Percentiles rank a stretch among this genome's conserved stretches.
phyloP scores from a whole-genome alignment of 1,140 invertebrate species.

The Leptopilina boulardi region DNA sequence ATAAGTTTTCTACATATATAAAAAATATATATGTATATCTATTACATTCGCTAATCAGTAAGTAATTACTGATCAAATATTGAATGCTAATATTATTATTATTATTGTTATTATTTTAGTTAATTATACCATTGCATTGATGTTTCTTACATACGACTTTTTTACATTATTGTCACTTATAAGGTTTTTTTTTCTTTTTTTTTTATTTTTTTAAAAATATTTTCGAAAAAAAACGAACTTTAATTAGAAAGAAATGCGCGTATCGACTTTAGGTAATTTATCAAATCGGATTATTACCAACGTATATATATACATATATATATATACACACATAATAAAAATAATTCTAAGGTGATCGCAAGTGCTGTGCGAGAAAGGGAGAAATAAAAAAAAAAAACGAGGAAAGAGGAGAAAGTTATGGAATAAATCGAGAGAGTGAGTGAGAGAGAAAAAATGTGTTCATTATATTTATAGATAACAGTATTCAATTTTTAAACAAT shows the following conservation, averaged over 20 bases:
- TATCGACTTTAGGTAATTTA: constrained; percentile 22
- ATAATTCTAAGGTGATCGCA: constrained; percentile 42
- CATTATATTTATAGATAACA: constrained; percentile 69
- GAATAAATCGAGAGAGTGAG: constrained; percentile 25
- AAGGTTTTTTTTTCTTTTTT: neutral
- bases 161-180: constrained; percentile 2
- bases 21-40: constrained; percentile 39
- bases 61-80: constrained; percentile 23
- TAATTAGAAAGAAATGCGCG: constrained; percentile 3
- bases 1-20: constrained; percentile 35
- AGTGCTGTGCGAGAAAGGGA: constrained; percentile 38
- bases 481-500: constrained; percentile 63
- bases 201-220: neutral
- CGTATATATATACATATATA: neutral
- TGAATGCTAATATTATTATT: constrained; percentile 48
- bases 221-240: constrained; percentile 8
- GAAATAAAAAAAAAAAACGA: constrained; percentile 30
- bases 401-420: constrained; percentile 12
- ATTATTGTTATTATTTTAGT: constrained; percentile 49
- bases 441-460: constrained; percentile 63
- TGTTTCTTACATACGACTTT: constrained; percentile 35
- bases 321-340: constrained; percentile 3
- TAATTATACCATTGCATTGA: constrained; percentile 41
- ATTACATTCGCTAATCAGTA: constrained; percentile 35
- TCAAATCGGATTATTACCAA: constrained; percentile 25